Percentiles rank a stretch among this genome's conserved stretches.
Conservation (phyloP, 2,888 invertebrate genomes). For the Galerucella calmariensis region DNA sequence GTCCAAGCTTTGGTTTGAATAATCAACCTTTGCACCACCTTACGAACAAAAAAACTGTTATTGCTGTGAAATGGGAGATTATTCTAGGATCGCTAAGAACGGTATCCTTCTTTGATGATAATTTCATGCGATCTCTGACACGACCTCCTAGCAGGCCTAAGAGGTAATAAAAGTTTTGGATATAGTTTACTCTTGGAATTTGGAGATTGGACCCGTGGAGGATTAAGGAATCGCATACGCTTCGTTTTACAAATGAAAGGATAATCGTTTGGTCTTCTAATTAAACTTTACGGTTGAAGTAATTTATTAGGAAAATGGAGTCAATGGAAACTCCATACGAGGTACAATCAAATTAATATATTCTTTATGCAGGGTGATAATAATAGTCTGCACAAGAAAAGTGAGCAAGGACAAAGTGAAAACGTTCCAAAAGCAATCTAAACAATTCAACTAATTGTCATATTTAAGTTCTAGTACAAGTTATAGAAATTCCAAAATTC, state of each 20-base stretch:
- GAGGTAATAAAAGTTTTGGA: slow-evolving; percentile 27
- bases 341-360: not conserved
- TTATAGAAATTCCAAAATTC: too few species aligned
- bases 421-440: too few species aligned
- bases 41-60: not conserved
- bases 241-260: slow-evolving; percentile 16
- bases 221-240: slow-evolving; percentile 24
- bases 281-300: slow-evolving; percentile 5
- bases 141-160: slow-evolving; percentile 22
- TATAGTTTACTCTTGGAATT: slow-evolving; percentile 26
- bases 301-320: not conserved
- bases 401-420: too few species aligned
- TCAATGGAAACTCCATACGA: not conserved
- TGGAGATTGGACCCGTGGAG: slow-evolving; percentile 10
- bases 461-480: too few species aligned
- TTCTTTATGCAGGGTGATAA: too few species aligned
- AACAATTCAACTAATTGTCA: too few species aligned
- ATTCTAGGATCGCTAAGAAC: not conserved
- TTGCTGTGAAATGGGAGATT: too few species aligned
- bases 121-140: slow-evolving; percentile 34
- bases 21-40: not conserved
- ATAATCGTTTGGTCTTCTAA: slow-evolving; percentile 13
- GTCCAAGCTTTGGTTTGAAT: not conserved
- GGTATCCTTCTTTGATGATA: slow-evolving; percentile 15
- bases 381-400: too few species aligned